Percentiles rank a stretch among this genome's conserved stretches.
phyloP scores from a whole-genome alignment of 1,140 invertebrate species.

The Drosophila sturtevanti region DNA sequence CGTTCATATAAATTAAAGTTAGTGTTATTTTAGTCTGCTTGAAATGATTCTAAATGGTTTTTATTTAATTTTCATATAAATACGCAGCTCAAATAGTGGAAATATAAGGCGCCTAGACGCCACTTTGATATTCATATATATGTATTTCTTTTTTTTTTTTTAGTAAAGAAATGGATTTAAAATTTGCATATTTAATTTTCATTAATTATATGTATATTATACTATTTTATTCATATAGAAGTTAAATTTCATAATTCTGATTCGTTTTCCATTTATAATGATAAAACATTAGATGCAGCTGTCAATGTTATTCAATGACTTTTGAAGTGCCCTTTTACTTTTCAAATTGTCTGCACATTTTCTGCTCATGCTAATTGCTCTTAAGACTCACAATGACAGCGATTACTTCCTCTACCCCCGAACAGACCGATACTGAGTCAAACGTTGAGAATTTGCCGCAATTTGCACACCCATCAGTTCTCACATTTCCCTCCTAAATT shows the following conservation, averaged over 20 bases:
- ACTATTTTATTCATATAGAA: conserved; percentile 2
- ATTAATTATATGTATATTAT: conserved; percentile 75
- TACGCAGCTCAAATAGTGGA: conserved; percentile 11
- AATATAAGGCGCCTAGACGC: background rate
- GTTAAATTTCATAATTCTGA: conserved; percentile 41
- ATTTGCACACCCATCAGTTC: conserved; percentile 43
- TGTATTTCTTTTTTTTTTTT: background rate
- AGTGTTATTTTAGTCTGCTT: conserved; percentile 79
- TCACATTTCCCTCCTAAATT: conserved; percentile 35
- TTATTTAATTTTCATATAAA: conserved; percentile 71
- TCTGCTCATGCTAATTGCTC: conserved; percentile 52
- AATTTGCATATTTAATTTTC: conserved; percentile 73
- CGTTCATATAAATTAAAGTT: conserved; percentile 76
- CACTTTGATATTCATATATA: background rate
- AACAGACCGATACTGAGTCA: background rate
- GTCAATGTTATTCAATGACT: background rate
- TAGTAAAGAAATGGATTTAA: background rate
- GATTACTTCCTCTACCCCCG: conserved; percentile 8
- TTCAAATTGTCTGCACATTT: background rate
- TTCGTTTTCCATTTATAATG: background rate
- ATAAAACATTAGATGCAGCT: background rate
- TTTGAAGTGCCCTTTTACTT: background rate
- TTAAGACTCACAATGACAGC: conserved; percentile 30
- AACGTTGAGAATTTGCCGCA: conserved; percentile 66
- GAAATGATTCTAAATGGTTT: conserved; percentile 73